Evolutionary conservation across 2,888 invertebrate species (phyloP).

Genomic region (Drosophila helvetica): DNA sequence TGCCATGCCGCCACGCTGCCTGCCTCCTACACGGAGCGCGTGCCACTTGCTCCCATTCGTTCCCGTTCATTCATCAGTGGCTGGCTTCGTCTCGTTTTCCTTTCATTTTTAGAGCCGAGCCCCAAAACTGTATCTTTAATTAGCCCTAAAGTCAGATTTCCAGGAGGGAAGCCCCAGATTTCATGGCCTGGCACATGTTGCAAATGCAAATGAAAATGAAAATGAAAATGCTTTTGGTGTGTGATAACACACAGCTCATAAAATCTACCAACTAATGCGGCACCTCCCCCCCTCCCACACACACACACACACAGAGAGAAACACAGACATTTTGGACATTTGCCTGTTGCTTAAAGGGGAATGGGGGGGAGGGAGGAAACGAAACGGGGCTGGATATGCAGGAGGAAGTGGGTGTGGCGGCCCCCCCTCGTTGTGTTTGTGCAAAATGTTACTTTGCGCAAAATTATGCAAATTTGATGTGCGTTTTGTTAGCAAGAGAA

Average conservation of each 20-base stretch:
- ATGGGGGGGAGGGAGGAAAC: no score
- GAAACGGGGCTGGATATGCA: no score
- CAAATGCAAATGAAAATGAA: conserved; percentile 65
- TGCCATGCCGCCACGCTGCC: neutral
- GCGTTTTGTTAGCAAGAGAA: conserved; percentile 68
- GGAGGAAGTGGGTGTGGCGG: conserved; percentile 11
- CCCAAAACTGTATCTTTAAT: conserved; percentile 57
- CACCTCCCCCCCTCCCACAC: conserved; percentile 28
- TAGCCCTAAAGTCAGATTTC: conserved; percentile 50
- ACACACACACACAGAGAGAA: neutral
- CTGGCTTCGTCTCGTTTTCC: neutral
- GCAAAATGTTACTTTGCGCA: conserved; percentile 71
- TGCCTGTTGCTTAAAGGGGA: conserved; percentile 35
- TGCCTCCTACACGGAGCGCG: neutral
- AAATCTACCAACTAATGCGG: conserved; percentile 67
- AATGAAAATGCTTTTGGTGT: conserved; percentile 33
- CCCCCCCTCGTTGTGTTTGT: conserved; percentile 40
- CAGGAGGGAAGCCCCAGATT: conserved; percentile 46
- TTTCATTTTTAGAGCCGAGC: conserved; percentile 23
- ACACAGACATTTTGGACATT: neutral
- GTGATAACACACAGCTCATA: conserved; percentile 67
- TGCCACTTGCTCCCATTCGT: neutral
- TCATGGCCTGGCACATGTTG: conserved; percentile 61
- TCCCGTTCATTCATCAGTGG: conserved; percentile 2
- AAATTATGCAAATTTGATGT: conserved; percentile 79